Evolutionary conservation across 2,888 invertebrate species (phyloP), one percentile per base, ranked within the genome.

Genomic region (Aquatica leii): DNA sequence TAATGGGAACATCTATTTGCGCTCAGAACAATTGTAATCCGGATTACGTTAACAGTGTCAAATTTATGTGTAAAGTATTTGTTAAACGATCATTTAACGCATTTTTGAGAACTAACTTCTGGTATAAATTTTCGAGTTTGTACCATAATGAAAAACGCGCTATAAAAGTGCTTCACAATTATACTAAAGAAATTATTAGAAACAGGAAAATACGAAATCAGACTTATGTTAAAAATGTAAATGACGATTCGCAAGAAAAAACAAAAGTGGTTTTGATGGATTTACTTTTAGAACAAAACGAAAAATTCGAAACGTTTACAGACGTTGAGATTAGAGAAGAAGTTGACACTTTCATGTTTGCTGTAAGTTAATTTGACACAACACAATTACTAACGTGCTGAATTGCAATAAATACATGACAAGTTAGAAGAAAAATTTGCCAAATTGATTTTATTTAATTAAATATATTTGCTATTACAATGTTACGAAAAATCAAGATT

Each of bases 311-410:
- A 40, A 24, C 58, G 20, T 20, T 91, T 40, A 84, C 84, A 4
- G 85, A 87, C 66, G 76, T 85, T 24, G 86, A 86, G 64, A 84
- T 91, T 43, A 83, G 88, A 55, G 88, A 90, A 75, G 89, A 91
- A 80, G 89, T 90, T 0, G 88, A 90, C 69, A 91, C 90, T 0
- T 90, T 91, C 70, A 88, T 91, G 87, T 91, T 91, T 78, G 90
- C 87, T 78, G 88, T 88, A 76, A 79, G 77, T 74, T n/a, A n/a
- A 15, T 2, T 24, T 24, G n/a, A n/a, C n/a, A n/a, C n/a, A n/a
- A n/a, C n/a, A n/a, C n/a, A n/a, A n/a, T n/a, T n/a, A n/a, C n/a
- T n/a, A n/a, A n/a, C n/a, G n/a, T n/a, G n/a, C n/a, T n/a, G n/a
- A n/a, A n/a, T n/a, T n/a, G n/a, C n/a, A n/a, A n/a, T n/a, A n/a